phyloP scores from a whole-genome alignment of 2,888 invertebrate genomes.

The Theretra japonica region DNA sequence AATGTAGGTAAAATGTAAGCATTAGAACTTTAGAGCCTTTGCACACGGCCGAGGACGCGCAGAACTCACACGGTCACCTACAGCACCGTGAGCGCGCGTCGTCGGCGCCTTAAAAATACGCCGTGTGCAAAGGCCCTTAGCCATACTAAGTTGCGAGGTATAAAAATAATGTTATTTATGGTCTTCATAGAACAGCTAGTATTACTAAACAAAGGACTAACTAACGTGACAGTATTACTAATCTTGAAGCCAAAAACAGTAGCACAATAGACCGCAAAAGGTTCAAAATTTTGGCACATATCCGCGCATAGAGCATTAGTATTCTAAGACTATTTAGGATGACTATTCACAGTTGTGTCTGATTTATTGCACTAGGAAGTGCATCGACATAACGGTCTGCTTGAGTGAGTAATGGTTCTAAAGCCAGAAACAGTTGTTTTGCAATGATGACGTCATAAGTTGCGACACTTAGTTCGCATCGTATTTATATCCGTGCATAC shows the following conservation, averaged over 20 bases:
- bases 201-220: constrained; percentile 4
- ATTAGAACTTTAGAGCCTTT: no score
- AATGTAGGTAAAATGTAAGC: no score
- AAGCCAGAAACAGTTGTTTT: constrained; percentile 9
- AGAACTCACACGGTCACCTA: no score
- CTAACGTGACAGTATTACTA: neutral
- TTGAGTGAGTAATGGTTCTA: constrained; percentile 14
- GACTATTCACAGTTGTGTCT: constrained; percentile 35
- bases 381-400: constrained; percentile 23
- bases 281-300: constrained; percentile 29
- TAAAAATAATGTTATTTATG: neutral
- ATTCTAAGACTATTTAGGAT: constrained; percentile 27
- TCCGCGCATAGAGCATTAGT: constrained; percentile 23
- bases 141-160: no score
- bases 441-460: constrained; percentile 17
- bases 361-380: constrained; percentile 38
- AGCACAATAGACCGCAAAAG: constrained; percentile 33
- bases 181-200: neutral
- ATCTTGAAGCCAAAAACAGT: constrained; percentile 28
- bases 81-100: no score
- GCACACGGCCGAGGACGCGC: no score
- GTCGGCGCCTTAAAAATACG: no score
- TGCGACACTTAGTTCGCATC: neutral
- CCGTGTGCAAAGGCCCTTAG: no score
- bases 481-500: neutral